These are phyloP conservation scores for Smutsia temminckii DNA, from an alignment of 2,797 vertebrate genomes.

Conservation along the genomic window DNA sequence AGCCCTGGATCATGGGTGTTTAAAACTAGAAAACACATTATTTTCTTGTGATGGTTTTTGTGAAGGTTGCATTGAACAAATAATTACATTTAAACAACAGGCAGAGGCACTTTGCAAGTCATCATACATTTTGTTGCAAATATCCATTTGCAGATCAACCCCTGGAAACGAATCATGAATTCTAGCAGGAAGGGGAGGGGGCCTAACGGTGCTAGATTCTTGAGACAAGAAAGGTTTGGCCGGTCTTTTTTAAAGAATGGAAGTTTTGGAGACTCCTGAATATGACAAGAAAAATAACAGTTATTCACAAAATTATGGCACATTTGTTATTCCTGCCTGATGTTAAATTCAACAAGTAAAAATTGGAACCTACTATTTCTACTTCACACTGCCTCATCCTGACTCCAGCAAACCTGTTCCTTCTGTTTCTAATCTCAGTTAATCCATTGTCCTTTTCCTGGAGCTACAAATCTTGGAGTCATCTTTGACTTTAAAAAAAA, in stretches of 20 bases:
- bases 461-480: background rate
- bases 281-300: background rate
- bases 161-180: background rate
- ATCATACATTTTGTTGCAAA: background rate
- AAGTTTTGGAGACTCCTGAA: background rate
- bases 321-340: background rate
- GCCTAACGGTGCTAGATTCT: background rate
- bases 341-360: slow-evolving; percentile 16
- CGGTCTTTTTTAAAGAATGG: background rate
- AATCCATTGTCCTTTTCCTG: background rate
- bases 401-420: background rate
- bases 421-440: background rate
- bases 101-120: background rate
- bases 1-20: background rate
- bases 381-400: background rate
- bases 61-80: background rate
- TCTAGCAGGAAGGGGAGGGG: background rate
- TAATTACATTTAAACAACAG: background rate
- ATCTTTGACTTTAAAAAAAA: background rate
- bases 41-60: slow-evolving; percentile 17
- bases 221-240: background rate
- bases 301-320: slow-evolving; percentile 8
- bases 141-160: background rate
- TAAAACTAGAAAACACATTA: background rate
- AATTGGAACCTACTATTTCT: slow-evolving; percentile 6